A percentile compares a stretch with the other conserved stretches of the same genome.
phyloP scores from a whole-genome alignment of 1,140 invertebrate species.

The Aphaenogaster ashmeadi region DNA sequence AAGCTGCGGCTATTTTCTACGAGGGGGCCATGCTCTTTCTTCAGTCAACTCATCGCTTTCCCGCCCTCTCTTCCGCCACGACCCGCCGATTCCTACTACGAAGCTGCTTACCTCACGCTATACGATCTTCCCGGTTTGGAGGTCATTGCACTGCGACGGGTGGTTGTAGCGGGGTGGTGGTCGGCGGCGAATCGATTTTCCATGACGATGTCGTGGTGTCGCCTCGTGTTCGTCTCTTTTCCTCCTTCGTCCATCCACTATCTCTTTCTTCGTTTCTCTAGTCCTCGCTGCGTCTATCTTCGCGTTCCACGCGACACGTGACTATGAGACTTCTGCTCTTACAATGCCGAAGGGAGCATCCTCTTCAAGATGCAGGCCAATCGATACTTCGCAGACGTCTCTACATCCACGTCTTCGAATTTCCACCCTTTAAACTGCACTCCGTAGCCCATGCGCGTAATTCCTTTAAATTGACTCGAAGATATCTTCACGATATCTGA shows the following conservation, averaged over 20 bases:
- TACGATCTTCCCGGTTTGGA: slow-evolving; percentile 86
- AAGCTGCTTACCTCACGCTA: slow-evolving; percentile 83
- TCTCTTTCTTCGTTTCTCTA: neutral
- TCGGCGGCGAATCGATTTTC: slow-evolving; percentile 82
- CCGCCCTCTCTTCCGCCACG: neutral
- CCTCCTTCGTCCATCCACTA: neutral
- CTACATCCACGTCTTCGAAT: neutral
- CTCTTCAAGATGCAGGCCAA: slow-evolving; percentile 68
- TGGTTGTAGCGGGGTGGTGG: slow-evolving; percentile 74
- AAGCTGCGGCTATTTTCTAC: slow-evolving; percentile 72
- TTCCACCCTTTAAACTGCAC: slow-evolving; percentile 9
- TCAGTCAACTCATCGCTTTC: slow-evolving; percentile 29
- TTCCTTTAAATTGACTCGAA: slow-evolving; percentile 1
- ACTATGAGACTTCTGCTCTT: slow-evolving; percentile 53
- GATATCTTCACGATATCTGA: neutral
- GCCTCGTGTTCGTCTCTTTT: slow-evolving; percentile 41
- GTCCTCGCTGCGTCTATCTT: slow-evolving; percentile 27
- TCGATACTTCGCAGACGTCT: slow-evolving; percentile 51
- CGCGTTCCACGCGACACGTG: slow-evolving; percentile 61
- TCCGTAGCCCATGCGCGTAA: neutral
- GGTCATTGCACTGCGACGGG: slow-evolving; percentile 84
- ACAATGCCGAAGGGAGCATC: slow-evolving; percentile 55
- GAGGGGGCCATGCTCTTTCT: slow-evolving; percentile 36
- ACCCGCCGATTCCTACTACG: slow-evolving; percentile 38
- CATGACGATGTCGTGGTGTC: slow-evolving; percentile 60